phyloP scores from a whole-genome alignment of 1,140 invertebrate species.

The Drosophila mayri region DNA sequence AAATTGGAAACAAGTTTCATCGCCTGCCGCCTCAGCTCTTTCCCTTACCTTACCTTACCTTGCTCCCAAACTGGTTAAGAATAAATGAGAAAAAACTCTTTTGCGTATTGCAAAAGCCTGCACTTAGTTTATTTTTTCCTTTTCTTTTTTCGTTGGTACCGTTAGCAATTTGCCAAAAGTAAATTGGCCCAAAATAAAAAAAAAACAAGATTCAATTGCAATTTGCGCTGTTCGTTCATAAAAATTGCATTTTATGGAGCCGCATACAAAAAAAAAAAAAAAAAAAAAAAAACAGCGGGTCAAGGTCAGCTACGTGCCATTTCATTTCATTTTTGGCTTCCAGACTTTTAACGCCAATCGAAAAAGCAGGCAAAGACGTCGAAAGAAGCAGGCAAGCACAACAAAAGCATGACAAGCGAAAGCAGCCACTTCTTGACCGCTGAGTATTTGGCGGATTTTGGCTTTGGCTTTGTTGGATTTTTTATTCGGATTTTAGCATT shows the following conservation, averaged over 20 bases:
- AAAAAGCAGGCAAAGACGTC: slow-evolving; percentile 1
- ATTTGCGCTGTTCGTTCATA: slow-evolving; percentile 43
- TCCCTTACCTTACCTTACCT: slow-evolving; percentile 16
- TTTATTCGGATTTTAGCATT: slow-evolving; percentile 41
- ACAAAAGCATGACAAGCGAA: slow-evolving; percentile 56
- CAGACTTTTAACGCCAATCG: slow-evolving; percentile 50
- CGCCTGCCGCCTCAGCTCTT: neutral
- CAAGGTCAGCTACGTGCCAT: slow-evolving; percentile 81
- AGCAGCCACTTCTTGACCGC: slow-evolving; percentile 47
- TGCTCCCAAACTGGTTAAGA: slow-evolving; percentile 36
- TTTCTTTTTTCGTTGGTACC: slow-evolving; percentile 50
- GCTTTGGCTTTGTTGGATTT: slow-evolving; percentile 56
- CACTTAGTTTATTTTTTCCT: slow-evolving; percentile 21
- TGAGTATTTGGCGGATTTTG: slow-evolving; percentile 57
- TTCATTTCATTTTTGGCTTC: slow-evolving; percentile 55
- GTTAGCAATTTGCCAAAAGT: slow-evolving; percentile 78
- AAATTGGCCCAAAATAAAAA: slow-evolving; percentile 56
- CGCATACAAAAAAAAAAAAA: slow-evolving; percentile 41
- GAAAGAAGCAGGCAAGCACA: slow-evolving; percentile 23
- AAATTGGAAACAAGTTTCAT: slow-evolving; percentile 68
- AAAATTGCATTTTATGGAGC: slow-evolving; percentile 76
- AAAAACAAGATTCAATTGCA: slow-evolving; percentile 49
- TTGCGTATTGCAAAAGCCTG: slow-evolving; percentile 51
- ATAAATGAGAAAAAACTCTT: slow-evolving; percentile 13
- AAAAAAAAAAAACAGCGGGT: slow-evolving; percentile 35